Percentiles rank a stretch among this genome's conserved stretches.
Conservation (phyloP, 2,113 vertebrate genomes). For the Prunella himalayana region DNA sequence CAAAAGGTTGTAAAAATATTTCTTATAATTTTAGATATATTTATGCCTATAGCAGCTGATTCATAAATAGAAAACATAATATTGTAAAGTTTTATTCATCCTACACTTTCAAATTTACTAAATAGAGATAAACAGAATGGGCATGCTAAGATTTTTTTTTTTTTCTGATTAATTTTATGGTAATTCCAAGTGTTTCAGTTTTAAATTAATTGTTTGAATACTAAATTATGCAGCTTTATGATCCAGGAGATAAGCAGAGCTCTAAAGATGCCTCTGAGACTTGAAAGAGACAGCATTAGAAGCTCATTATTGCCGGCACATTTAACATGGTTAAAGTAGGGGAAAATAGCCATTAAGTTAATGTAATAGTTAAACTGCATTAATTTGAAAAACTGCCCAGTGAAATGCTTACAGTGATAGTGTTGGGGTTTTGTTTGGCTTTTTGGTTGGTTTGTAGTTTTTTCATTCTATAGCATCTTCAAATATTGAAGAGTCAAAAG, state of each 20-base stretch:
- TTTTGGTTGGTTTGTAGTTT: background rate
- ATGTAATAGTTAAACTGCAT: constrained; percentile 83
- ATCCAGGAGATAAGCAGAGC: constrained; percentile 79
- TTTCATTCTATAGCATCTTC: background rate
- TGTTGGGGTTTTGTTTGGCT: background rate
- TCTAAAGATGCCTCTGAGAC: constrained; percentile 82
- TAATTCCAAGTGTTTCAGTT: constrained; percentile 70
- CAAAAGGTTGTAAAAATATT: background rate
- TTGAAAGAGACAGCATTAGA: constrained; percentile 76
- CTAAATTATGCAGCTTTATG: constrained; percentile 83
- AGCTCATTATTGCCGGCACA: constrained; percentile 81
- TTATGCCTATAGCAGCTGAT: background rate
- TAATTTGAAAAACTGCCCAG: constrained; percentile 76
- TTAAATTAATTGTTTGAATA: constrained; percentile 84
- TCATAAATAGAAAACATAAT: background rate
- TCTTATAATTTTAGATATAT: background rate
- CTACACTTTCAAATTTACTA: constrained; percentile 44
- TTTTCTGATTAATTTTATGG: constrained; percentile 72
- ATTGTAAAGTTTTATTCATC: constrained; percentile 22
- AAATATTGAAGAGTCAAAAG: constrained; percentile 2
- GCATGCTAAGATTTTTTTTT: constrained; percentile 53
- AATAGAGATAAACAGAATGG: constrained; percentile 45
- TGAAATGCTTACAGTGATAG: constrained; percentile 51
- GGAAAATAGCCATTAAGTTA: constrained; percentile 82
- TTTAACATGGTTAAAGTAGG: constrained; percentile 82